A percentile compares a stretch with the other conserved stretches of the same genome.
Evolutionary conservation across 2,797 vertebrate species (phyloP).

Genomic region (Numenius phaeopus): DNA sequence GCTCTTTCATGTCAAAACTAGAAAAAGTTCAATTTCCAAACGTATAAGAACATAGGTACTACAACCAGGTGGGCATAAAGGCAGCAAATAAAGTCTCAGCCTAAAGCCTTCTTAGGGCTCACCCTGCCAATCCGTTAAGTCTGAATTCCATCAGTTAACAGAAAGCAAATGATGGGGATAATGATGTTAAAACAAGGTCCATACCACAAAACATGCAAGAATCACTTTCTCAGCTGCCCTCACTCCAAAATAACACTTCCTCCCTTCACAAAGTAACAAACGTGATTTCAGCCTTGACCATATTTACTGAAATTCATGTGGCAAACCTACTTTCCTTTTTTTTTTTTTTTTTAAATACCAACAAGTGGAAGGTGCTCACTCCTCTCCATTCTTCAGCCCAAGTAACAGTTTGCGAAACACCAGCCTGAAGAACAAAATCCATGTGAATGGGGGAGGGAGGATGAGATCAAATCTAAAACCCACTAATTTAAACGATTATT

Average conservation of each 20-base stretch:
- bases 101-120: neutral
- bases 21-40: neutral
- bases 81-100: neutral
- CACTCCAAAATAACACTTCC: neutral
- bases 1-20: neutral
- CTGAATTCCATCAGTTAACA: neutral
- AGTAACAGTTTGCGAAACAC: neutral
- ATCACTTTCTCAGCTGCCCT: neutral
- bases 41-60: neutral
- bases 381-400: neutral
- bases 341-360: neutral
- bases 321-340: neutral
- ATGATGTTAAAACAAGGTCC: neutral
- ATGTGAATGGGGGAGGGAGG: neutral
- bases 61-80: neutral
- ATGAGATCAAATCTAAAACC: neutral
- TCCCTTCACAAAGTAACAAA: neutral
- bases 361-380: fast-evolving
- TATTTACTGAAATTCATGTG: neutral
- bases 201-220: neutral
- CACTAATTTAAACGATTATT: neutral
- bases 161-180: fast-evolving
- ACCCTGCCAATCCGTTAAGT: fast-evolving
- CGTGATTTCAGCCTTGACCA: neutral
- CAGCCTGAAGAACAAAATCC: neutral